A percentile compares a stretch with the other conserved stretches of the same genome.
These are phyloP conservation scores for Dryomyza anilis DNA, from an alignment of 2,888 invertebrate species.

Conservation along the genomic window DNA sequence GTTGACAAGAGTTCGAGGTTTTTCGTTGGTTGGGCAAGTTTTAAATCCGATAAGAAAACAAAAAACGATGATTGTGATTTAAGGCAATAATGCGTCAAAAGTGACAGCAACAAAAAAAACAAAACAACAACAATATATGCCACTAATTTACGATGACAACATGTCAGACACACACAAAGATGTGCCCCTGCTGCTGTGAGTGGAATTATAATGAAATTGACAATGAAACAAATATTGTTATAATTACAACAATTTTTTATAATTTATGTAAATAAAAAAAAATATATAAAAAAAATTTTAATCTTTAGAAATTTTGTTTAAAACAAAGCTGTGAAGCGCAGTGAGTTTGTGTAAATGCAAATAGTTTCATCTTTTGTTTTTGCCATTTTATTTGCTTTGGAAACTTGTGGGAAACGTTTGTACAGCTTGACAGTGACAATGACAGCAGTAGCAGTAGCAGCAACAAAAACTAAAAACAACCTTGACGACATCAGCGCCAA, in stretches of 20 bases:
- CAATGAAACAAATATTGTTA: not conserved
- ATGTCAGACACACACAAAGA: not conserved
- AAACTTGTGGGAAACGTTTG: conserved; percentile 6
- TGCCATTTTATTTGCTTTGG: no score
- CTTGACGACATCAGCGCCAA: conserved; percentile 12
- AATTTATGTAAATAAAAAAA: not conserved
- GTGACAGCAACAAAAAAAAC: not conserved
- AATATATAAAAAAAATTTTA: not conserved
- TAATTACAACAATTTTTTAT: not conserved
- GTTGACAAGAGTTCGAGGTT: no score
- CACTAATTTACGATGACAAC: not conserved
- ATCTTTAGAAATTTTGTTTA: not conserved
- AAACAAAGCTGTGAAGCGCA: not conserved
- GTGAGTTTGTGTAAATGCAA: no score
- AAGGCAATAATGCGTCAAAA: not conserved
- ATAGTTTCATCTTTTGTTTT: not conserved
- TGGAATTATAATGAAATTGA: not conserved
- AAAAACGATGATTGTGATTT: no score
- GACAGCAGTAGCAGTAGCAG: not conserved
- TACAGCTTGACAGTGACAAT: conserved; percentile 5
- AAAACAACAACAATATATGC: not conserved
- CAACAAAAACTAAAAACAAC: not conserved
- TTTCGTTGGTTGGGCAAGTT: no score
- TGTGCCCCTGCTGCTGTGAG: not conserved
- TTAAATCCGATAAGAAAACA: no score